Base-by-base conservation (phyloP, 2,797 vertebrate species). In the Perodicticus potto region DNA sequence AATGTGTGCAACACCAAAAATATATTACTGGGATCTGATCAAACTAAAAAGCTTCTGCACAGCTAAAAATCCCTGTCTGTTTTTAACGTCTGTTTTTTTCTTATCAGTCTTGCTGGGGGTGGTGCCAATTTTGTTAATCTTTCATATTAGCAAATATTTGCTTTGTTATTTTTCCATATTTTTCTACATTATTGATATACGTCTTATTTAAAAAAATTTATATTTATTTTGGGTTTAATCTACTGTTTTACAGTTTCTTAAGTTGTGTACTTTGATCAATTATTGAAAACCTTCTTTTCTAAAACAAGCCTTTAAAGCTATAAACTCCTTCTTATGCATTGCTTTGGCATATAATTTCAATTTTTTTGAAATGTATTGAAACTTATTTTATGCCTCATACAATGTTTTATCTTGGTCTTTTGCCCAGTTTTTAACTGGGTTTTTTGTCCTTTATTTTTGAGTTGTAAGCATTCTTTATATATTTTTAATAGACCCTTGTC, bases 311-410 rank as follows among this genome's bases (percentile, higher is more conserved):
- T 80, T 85, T 70, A 72, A 80, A 87, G 61, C 23, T 70, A 69
- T 63, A 20, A 8, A 45, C 67, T 89, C 77, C 76, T 55, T 1
- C 67, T 69, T 72, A 72, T 77, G 34, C 37, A 76, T 19, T 63
- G 2, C 32, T 90, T 96, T 74, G 45, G 3, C 27, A 40, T 55
- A 61, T 63, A 43, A 81, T 77, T 84, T 89, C 37, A 77, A 59
- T n/a, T 49, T 29, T 70, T 86, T 86, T 57, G 22, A 90, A 96
- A 95, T 86, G 27, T 82, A 65, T 43, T 82, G 49, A 77, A 92
- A 93, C 11, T 86, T 82, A 34, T 89, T 59, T 86, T 89, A 90
- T 90, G 13, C 32, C 11, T 25, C 32, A 73, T 25, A 87, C 19
- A 59, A 92, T 32, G 23, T 29, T 63, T 91, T 89, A 61, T 43